These are phyloP conservation scores for Byasa hedistus DNA, from an alignment of 2,888 invertebrate species.

Conservation along the genomic window DNA sequence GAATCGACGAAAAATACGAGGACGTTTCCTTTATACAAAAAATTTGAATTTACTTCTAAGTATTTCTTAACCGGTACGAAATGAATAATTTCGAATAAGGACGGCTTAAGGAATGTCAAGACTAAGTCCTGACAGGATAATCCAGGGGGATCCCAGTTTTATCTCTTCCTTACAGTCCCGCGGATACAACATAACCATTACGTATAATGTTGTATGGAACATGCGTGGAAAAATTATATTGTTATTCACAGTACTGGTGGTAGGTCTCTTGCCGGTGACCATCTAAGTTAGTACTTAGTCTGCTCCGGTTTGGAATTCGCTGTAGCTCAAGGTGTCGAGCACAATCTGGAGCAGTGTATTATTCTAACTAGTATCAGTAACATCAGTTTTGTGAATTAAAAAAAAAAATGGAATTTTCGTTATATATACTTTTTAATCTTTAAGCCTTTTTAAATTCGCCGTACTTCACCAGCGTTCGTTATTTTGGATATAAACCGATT, in stretches of 20 bases:
- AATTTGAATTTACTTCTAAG: not conserved
- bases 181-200: slow-evolving; percentile 4
- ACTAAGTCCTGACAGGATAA: slow-evolving; percentile 21
- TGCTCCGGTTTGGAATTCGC: too few species aligned
- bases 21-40: not conserved
- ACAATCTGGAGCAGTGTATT: too few species aligned
- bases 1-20: not conserved
- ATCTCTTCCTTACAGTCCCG: slow-evolving; percentile 20
- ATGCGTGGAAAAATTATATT: not conserved
- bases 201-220: not conserved
- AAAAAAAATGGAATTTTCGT: not conserved
- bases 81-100: slow-evolving; percentile 14
- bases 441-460: not conserved
- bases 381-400: too few species aligned
- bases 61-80: slow-evolving; percentile 5
- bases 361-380: too few species aligned
- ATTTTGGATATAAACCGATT: not conserved
- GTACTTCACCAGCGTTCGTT: not conserved
- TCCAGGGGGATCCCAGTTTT: slow-evolving; percentile 21
- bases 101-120: slow-evolving; percentile 20
- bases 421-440: not conserved
- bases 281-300: too few species aligned
- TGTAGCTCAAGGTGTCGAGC: too few species aligned
- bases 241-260: not conserved
- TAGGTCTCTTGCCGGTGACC: too few species aligned